Evolutionary conservation across 53 echinoderm and acorn worm species (phyloP), one percentile per base, ranked within the genome.

Genomic region (Paracentrotus lividus): DNA sequence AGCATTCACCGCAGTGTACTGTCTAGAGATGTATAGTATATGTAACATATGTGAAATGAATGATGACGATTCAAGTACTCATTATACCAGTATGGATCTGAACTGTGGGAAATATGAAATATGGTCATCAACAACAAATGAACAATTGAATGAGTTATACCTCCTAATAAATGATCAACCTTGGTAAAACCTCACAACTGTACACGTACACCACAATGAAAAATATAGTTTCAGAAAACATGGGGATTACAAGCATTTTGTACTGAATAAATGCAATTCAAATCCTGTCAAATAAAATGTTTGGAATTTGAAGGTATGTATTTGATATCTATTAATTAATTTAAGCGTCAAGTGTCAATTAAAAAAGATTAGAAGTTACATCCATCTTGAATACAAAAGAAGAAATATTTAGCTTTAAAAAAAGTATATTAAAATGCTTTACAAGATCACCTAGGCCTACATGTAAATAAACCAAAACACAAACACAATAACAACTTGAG

Each of bases 141-240:
- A 45, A 47, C 44, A 81, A 81, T 45, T 81, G 81, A 45, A 81
- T 81, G 81, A 47, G 81, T 45, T 44, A 47, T 81, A n/a, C n/a
- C n/a, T 81, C 3, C 9, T 26, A 27, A n/a, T 47, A 81, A 40
- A 21, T 0, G 40, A 40, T 18, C 34, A 36, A 21, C 72, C 72
- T 72, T 72, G 72, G 27, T 32, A 20, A 36, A 21, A 18, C 72
- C 72, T 38, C 72, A 72, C 18, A 32, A 4, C 72, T 72, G 40
- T 72, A 18, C 72, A 72, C 40, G n/a, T n/a, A n/a, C 72, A 72
- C 40, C 72, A 72, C 72, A 72, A 72, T n/a, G n/a, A n/a, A n/a
- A n/a, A n/a, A n/a, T n/a, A n/a, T 72, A 72, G 72, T 16, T 16
- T 18, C 40, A 72, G 72, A 18, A 21, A 76, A 40, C 42, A 42